Conservation (phyloP, 2,888 invertebrate genomes). For the Drosophila parthenogenetica region DNA sequence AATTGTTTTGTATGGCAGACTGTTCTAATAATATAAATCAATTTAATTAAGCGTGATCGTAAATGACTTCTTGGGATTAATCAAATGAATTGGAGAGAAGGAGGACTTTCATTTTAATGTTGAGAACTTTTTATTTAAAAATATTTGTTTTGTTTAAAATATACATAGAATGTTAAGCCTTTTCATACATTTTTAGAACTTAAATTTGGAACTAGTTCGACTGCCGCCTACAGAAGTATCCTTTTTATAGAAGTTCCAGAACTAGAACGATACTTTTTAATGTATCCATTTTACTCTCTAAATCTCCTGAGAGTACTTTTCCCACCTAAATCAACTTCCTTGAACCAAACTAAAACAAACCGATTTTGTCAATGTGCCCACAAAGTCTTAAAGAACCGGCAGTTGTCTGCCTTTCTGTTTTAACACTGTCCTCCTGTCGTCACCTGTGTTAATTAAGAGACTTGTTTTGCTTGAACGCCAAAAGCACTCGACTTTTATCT, state of each 20-base stretch:
- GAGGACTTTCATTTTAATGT: background rate
- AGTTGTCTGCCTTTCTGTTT: constrained; percentile 18
- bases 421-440: constrained; percentile 20
- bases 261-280: too few species aligned
- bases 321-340: background rate
- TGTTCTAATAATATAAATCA: constrained; percentile 2
- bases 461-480: constrained; percentile 57
- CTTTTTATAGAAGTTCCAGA: too few species aligned
- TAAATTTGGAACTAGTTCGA: too few species aligned
- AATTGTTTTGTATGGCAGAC: constrained; percentile 1
- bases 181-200: too few species aligned
- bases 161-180: too few species aligned
- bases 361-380: constrained; percentile 32
- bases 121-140: too few species aligned
- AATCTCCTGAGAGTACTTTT: too few species aligned
- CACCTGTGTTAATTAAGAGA: constrained; percentile 65
- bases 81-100: background rate
- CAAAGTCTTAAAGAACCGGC: constrained; percentile 19
- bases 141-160: too few species aligned
- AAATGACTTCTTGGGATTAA: background rate
- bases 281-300: too few species aligned
- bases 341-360: constrained; percentile 12
- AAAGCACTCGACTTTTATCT: constrained; percentile 63
- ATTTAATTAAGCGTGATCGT: constrained; percentile 6
- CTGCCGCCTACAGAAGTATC: too few species aligned